Conservation (phyloP, 1,140 invertebrate species). For the Coptotermes formosanus region DNA sequence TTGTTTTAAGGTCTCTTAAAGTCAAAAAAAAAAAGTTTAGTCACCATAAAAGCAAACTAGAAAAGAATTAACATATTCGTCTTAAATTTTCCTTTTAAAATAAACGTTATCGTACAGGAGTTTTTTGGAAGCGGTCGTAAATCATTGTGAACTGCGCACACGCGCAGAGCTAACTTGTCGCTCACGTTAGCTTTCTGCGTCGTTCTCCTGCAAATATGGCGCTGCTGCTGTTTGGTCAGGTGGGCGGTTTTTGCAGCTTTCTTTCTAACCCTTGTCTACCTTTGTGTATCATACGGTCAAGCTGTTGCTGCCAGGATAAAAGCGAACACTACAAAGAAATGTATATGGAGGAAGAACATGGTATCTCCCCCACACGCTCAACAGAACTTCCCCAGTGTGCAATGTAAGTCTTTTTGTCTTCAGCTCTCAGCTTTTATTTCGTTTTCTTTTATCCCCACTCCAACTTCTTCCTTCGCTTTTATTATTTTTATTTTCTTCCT, state of each 20-base stretch:
- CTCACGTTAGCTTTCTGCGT: neutral
- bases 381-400: neutral
- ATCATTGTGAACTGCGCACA: neutral
- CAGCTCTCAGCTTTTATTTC: constrained; percentile 3
- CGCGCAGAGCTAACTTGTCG: neutral
- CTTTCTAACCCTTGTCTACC: neutral
- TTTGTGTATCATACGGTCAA: neutral
- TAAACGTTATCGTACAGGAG: neutral
- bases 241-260: neutral
- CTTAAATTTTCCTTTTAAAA: too few relatives aligned
- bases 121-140: neutral
- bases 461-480: neutral
- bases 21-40: too few relatives aligned
- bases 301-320: neutral
- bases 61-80: too few relatives aligned
- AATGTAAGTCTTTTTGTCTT: constrained; percentile 14
- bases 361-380: neutral
- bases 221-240: neutral
- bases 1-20: too few relatives aligned
- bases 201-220: neutral
- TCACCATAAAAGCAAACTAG: too few relatives aligned
- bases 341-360: neutral
- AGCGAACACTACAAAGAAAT: neutral
- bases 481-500: constrained; percentile 15
- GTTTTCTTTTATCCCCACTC: neutral